These are phyloP conservation scores for Quadroppia sp. DNA, from an alignment of 2,888 invertebrate species.

Conservation along the genomic window DNA sequence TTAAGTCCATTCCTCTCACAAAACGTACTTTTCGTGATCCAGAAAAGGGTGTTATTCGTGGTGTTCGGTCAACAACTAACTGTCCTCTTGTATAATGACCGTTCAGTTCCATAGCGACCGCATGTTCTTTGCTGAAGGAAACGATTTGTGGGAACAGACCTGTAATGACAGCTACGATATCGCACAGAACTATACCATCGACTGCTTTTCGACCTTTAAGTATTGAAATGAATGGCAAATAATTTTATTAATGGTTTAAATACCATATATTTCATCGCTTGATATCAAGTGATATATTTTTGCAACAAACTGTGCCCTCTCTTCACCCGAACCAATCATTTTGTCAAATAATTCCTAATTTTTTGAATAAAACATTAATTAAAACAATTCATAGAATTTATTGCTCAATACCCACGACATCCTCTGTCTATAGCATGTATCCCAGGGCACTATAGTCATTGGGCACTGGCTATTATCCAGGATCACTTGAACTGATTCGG, in stretches of 20 bases:
- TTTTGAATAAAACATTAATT: not conserved
- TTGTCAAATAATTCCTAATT: conserved; percentile 37
- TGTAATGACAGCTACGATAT: conserved; percentile 42
- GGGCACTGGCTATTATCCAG: conserved; percentile 60
- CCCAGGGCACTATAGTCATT: conserved; percentile 66
- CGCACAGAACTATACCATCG: conserved; percentile 34
- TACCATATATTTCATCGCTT: not conserved
- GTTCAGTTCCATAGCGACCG: conserved; percentile 32
- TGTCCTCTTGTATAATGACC: conserved; percentile 38
- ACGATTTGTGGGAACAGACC: conserved; percentile 37
- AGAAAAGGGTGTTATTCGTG: not conserved
- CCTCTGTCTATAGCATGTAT: conserved; percentile 54
- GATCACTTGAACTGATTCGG: conserved; percentile 71
- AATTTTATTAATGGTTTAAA: not conserved
- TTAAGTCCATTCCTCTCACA: not conserved
- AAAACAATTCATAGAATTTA: not conserved
- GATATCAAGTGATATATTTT: not conserved
- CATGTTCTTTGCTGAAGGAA: not conserved
- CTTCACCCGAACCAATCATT: conserved; percentile 9
- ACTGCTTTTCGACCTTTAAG: not conserved
- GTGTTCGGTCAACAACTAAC: conserved; percentile 27
- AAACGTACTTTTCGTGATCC: not conserved
- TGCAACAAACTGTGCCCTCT: conserved; percentile 39
- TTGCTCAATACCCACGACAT: conserved; percentile 50
- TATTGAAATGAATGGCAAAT: no score